Evolutionary conservation across 2,113 vertebrate genomes (phyloP), one percentile per base, ranked within the genome.

Genomic region (Geococcyx californianus): DNA sequence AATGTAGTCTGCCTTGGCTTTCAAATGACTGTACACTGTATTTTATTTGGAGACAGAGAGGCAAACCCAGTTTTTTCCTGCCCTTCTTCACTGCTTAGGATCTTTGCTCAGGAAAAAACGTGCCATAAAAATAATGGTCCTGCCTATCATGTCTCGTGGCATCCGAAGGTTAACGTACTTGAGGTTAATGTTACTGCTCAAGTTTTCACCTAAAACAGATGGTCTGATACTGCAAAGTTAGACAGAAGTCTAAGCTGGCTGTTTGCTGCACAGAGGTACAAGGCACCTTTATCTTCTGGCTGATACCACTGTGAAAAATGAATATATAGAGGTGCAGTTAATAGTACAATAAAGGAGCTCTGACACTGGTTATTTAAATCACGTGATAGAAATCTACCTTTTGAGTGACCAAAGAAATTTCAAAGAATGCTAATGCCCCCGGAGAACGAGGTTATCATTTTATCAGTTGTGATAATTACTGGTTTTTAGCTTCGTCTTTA

Each of bases 1-100:
- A 93, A 86, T 70, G 84, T 93, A 96, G 92, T 56, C 96, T 98
- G 93, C 90, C 93, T 97, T 92, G 91, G 92, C 94, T 97, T 97
- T 97, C 96, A 95, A 90, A 96, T 76, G 81, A 87, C 86, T 23
- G 9, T 92, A 68, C 64, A 54, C 91, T 96, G 93, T 95, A 95
- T 98, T 98, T 97, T 94, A 93, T 95, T 97, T 95, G 96, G 96
- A 97, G 96, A 95, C 94, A 94, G 94, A 94, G 31, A 96, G 91
- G 89, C 83, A 96, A 95, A 96, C 34, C 68, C 44, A 79, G 92
- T 91, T 96, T 97, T 97, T 97, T 97, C 95, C 94, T 97, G 38
- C 92, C 84, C 94, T 94, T 54, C 70, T 87, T 45, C 23, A 25
- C 52, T 42, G n/a, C 59, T 67, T 69, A 56, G 93, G 87, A 90